Evolutionary conservation across 2,113 vertebrate species (phyloP).

Genomic region (Hyla sarda): DNA sequence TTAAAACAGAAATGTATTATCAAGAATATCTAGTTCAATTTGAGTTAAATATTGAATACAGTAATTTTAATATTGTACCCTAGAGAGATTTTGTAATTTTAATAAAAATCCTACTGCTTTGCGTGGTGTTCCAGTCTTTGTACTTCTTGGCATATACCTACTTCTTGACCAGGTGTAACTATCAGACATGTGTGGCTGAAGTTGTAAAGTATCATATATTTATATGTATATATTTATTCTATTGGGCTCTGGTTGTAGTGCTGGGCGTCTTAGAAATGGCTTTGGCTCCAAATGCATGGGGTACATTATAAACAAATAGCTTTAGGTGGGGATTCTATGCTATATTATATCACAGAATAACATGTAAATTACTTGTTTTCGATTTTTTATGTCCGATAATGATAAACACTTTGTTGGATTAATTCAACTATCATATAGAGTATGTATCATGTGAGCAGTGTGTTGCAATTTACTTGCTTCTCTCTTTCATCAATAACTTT

Average conservation of each 20-base stretch:
- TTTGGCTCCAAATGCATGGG: no score
- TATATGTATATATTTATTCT: not conserved
- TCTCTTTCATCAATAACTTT: not conserved
- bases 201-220: not conserved
- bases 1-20: not conserved
- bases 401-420: not conserved
- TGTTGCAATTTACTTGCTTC: not conserved
- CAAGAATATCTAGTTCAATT: not conserved
- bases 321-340: not conserved
- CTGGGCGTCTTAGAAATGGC: not conserved
- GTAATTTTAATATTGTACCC: not conserved
- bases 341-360: not conserved
- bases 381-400: not conserved
- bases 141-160: not conserved
- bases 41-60: not conserved
- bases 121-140: not conserved
- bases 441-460: not conserved
- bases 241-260: not conserved
- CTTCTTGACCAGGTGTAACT: not conserved
- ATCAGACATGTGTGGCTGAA: not conserved
- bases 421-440: not conserved
- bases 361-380: not conserved
- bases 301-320: not conserved
- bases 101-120: not conserved
- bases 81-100: not conserved